Conservation (phyloP, 1,140 invertebrate genomes). For the Vollenhovia emeryi region DNA sequence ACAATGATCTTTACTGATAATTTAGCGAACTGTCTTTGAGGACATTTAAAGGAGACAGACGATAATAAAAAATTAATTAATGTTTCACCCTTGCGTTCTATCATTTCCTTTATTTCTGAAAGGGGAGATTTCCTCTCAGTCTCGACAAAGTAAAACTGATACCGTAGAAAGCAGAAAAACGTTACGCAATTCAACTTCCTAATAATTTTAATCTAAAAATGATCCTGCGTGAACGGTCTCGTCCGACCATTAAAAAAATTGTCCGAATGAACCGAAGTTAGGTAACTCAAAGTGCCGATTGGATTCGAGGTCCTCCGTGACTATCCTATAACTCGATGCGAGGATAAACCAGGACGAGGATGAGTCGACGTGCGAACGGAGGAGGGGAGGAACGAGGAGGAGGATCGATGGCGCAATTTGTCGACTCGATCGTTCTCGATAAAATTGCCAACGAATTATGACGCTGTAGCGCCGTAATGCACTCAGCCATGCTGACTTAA, state of each 20-base stretch:
- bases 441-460: conserved; percentile 61
- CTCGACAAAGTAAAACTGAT: background rate
- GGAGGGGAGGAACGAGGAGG: background rate
- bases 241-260: background rate
- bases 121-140: background rate
- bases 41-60: background rate
- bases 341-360: conserved; percentile 5
- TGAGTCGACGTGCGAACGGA: background rate
- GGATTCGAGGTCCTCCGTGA: background rate
- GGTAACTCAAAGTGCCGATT: background rate
- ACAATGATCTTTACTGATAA: conserved; percentile 1
- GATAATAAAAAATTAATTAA: background rate
- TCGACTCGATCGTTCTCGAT: conserved; percentile 54
- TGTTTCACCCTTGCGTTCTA: background rate
- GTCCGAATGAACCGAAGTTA: background rate
- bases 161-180: background rate
- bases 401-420: conserved; percentile 55
- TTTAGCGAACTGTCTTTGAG: background rate
- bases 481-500: conserved; percentile 56
- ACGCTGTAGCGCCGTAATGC: conserved; percentile 44
- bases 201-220: background rate
- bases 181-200: background rate
- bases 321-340: background rate
- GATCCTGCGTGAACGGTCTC: background rate
- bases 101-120: background rate